Conservation (phyloP, 2,888 invertebrate genomes). For the Branchellion lobata region DNA sequence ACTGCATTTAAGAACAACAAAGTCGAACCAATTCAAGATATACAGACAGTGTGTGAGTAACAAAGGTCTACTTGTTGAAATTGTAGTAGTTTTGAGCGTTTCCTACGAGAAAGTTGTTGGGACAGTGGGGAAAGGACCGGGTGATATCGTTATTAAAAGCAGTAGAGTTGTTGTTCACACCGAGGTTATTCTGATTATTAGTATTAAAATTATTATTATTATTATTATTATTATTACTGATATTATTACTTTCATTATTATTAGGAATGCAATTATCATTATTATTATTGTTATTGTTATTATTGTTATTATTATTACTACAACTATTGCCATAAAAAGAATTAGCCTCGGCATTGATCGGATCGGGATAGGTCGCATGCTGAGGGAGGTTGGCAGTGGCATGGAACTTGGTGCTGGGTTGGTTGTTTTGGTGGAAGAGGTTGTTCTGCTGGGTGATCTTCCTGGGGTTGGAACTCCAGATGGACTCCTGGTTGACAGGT, state of each 20-base stretch:
- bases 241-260: too few species aligned
- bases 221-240: too few species aligned
- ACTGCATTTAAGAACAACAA: background rate
- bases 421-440: background rate
- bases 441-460: background rate
- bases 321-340: background rate
- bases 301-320: background rate
- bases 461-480: constrained; percentile 33
- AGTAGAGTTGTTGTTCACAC: too few species aligned
- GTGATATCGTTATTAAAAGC: background rate
- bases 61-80: background rate
- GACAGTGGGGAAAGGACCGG: background rate
- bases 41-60: background rate
- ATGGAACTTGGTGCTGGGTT: background rate
- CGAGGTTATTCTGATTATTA: too few species aligned
- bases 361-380: background rate
- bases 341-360: background rate
- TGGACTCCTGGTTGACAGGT: constrained; percentile 24
- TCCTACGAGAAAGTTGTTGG: background rate
- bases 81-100: background rate
- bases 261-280: too few species aligned
- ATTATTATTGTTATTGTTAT: background rate
- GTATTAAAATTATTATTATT: too few species aligned
- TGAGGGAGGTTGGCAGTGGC: background rate
- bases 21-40: background rate